Evolutionary conservation across 1,140 invertebrate species (phyloP), one percentile per base, ranked within the genome.

Genomic region (Nephila pilipes): DNA sequence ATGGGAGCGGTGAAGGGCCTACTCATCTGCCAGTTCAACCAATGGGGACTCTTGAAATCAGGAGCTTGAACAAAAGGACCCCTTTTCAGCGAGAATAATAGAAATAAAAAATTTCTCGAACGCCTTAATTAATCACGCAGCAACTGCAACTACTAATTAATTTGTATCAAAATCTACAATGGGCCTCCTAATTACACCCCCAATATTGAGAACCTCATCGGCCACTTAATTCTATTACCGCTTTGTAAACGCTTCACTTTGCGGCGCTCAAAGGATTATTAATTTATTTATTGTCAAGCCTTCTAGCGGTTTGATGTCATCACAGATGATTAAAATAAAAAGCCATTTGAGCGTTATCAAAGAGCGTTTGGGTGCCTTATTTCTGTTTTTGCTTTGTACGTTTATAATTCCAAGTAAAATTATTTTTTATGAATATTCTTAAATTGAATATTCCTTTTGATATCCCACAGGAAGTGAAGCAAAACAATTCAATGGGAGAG

Each of bases 61-160:
- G 65, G 65, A 88, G 29, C 75, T 38, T 36, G 29, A 91, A 91
- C 79, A 91, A 91, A 89, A 65, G 89, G 29, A n/a, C 25, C 29
- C 36, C 55, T n/a, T 38, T 58, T 81, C 58, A 54, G n/a, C 25
- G 54, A 83, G 46, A 83, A 38, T 25, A 91, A 83, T 83, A 57
- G 22, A 46, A 54, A 83, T 22, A 22, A 38, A 91, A 92, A 75
- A 92, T 75, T n/a, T 58, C 22, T 65, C n/a, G 36, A 32, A 20
- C 5, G 29, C 88, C 65, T 81, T 87, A 93, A 93, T 93, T 93
- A 93, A 93, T 93, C 65, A 93, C 63, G 75, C n/a, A 29, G 88
- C 22, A 69, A 75, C 90, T 88, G 83, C 85, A 81, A 87, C 92
- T 79, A 32, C 92, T 88, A 93, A 93, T 93, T 93, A 93, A 93